These are phyloP conservation scores for Sebastes umbrosus DNA, from an alignment of 2,797 vertebrate species.

Conservation along the genomic window DNA sequence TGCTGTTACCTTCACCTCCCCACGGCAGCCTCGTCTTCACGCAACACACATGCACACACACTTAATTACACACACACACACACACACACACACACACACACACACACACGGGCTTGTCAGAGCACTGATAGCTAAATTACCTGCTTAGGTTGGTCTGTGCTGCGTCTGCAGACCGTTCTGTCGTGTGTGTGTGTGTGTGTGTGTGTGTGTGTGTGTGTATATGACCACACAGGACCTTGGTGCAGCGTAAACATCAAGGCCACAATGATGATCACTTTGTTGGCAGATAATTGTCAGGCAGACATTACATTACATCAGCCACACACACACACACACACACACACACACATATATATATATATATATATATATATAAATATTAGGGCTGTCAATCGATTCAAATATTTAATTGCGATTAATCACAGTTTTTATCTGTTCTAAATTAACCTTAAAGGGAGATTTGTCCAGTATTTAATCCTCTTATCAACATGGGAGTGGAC, in stretches of 20 bases:
- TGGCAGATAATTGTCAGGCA: conserved; percentile 44
- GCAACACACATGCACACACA: background rate
- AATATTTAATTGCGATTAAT: too few relatives aligned
- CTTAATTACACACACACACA: conserved; percentile 5
- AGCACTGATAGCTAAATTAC: conserved; percentile 45
- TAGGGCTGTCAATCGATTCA: too few relatives aligned
- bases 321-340: background rate
- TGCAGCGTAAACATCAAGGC: conserved; percentile 48
- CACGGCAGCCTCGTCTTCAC: conserved; percentile 31
- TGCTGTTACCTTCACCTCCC: conserved; percentile 79
- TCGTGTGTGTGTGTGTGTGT: background rate
- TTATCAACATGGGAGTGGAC: too few relatives aligned
- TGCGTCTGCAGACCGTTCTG: background rate
- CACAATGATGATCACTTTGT: conserved; percentile 16
- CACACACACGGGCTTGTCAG: conserved; percentile 16
- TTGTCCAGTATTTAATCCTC: too few relatives aligned
- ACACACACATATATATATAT: background rate
- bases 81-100: conserved; percentile 10
- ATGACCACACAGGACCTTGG: conserved; percentile 46
- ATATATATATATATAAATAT: too few relatives aligned
- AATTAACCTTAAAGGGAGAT: too few relatives aligned
- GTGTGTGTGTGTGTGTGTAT: background rate
- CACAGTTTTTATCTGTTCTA: too few relatives aligned
- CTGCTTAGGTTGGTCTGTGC: conserved; percentile 23
- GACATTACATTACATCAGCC: background rate